phyloP scores from a whole-genome alignment of 1,140 invertebrate species.

The Apis cerana region DNA sequence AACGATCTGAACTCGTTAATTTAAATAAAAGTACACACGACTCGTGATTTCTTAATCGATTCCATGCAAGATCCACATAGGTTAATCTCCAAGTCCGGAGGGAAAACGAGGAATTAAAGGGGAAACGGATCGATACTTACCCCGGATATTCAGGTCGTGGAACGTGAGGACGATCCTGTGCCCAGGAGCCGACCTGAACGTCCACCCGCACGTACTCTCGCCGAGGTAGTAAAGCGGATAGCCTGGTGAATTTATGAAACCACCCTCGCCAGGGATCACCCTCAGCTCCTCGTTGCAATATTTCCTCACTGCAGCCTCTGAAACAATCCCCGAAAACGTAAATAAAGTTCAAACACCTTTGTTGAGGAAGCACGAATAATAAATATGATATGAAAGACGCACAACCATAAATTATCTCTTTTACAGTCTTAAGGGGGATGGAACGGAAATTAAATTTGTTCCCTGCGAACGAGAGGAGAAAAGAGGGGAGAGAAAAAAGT shows the following conservation, averaged over 20 bases:
- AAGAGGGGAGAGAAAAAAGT: background rate
- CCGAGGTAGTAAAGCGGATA: conserved; percentile 77
- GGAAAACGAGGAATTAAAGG: background rate
- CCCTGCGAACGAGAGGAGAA: background rate
- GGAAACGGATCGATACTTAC: conserved; percentile 64
- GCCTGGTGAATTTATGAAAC: conserved; percentile 76
- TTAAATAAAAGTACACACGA: background rate
- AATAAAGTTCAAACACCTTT: background rate
- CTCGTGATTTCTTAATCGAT: conserved; percentile 31
- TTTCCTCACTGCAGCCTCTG: conserved; percentile 75
- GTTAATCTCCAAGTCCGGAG: background rate
- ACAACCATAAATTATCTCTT: background rate
- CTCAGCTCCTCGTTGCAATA: conserved; percentile 76
- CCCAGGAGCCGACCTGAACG: conserved; percentile 74
- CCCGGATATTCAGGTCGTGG: conserved; percentile 78
- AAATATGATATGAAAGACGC: no score
- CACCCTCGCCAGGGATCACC: conserved; percentile 69
- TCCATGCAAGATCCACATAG: background rate
- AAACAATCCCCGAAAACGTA: conserved; percentile 5
- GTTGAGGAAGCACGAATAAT: background rate
- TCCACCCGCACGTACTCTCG: conserved; percentile 76
- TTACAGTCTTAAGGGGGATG: background rate
- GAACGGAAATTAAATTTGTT: conserved; percentile 28
- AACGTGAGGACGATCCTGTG: conserved; percentile 76
- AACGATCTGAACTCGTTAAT: background rate